These are phyloP conservation scores for Ormyrus thymus DNA, from an alignment of 2,888 invertebrate species.

Conservation along the genomic window DNA sequence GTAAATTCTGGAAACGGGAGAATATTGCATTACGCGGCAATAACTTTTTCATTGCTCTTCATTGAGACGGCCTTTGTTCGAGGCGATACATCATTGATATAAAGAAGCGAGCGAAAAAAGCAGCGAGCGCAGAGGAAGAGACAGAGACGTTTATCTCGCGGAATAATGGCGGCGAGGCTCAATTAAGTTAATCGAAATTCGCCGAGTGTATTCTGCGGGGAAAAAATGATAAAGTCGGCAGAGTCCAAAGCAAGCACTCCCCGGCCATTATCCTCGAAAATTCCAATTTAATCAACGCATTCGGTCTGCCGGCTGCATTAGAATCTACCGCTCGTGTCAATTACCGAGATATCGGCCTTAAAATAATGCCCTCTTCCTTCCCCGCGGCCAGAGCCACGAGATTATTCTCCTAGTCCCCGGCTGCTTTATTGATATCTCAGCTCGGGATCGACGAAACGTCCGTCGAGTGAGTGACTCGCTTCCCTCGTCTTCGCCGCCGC, in stretches of 20 bases:
- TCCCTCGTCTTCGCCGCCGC: slow-evolving; percentile 34
- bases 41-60: no score
- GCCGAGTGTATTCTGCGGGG: no score
- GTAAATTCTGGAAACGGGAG: no score
- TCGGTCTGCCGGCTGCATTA: slow-evolving; percentile 28
- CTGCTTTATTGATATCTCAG: slow-evolving; percentile 45
- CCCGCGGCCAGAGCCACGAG: slow-evolving; percentile 20
- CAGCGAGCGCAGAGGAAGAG: no score
- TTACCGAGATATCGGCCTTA: slow-evolving; percentile 46
- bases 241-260: not conserved
- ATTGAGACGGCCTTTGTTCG: no score
- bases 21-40: no score
- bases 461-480: slow-evolving; percentile 51
- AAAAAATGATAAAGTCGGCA: not conserved
- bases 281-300: slow-evolving; percentile 50
- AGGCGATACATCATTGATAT: no score
- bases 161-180: no score
- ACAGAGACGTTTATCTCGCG: no score
- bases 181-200: no score
- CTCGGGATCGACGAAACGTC: slow-evolving; percentile 42
- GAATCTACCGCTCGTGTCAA: slow-evolving; percentile 43
- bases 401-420: slow-evolving; percentile 21
- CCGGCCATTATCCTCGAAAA: slow-evolving; percentile 43
- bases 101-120: no score
- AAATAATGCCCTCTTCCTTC: slow-evolving; percentile 39